Evolutionary conservation across 2,888 invertebrate species (phyloP), one percentile per base, ranked within the genome.

Genomic region (Thumatha senex): DNA sequence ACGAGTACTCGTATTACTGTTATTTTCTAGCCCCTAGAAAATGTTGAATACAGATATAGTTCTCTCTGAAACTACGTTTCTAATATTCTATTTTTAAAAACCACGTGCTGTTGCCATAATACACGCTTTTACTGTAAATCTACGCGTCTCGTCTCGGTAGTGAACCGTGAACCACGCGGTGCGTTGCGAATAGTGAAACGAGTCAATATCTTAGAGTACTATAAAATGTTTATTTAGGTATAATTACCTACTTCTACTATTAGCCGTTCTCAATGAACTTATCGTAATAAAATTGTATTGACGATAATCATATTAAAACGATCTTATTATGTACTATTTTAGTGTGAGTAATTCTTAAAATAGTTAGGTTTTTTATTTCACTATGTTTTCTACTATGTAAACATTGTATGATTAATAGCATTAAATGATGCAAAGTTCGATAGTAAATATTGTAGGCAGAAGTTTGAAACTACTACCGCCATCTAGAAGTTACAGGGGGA

Each of bases 401-500:
- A 36, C 36, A 36, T 14, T 36, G 36, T 36, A 14, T 13, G 12
- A 36, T 13, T 36, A 10, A 10, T 10, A 13, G 9, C 10, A 14
- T 15, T 14, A 10, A 10, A 5, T 36, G n/a, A 14, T 9, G 8
- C 13, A 36, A 15, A 10, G 36, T 36, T 10, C 14, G 14, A 9
- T 36, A 15, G 36, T 15, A 36, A 36, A 36, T 36, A 11, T 14
- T 14, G 2, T 2, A 4, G 18, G 2, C 18, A 24, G 18, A 31
- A 31, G 3, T 50, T 45, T 9, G 8, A 11, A 7, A 13, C 41
- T 24, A 29, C 40, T 38, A 46, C 46, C 54, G 80, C 81, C 84
- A 78, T 81, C 84, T 84, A 74, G 70, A 56, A 42, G 43, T 38
- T 31, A 31, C 29, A 46, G 30, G 39, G 35, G 35, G 54, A 70